Evolutionary conservation across 2,113 vertebrate species (phyloP).

Genomic region (Chloroceryle aenea): DNA sequence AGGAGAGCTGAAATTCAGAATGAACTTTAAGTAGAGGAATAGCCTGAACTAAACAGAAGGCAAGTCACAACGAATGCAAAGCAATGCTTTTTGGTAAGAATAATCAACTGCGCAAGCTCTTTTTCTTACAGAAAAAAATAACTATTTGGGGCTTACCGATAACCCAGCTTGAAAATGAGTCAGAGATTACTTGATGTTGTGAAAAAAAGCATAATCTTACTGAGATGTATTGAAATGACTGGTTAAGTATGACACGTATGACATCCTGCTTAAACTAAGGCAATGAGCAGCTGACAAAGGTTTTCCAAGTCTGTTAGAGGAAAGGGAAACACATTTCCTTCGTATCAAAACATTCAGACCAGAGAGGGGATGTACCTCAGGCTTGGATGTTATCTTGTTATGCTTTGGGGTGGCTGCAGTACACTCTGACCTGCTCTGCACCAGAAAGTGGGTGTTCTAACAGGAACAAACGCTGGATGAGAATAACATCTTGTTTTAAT

Average conservation of each 20-base stretch:
- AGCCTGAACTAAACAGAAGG: background rate
- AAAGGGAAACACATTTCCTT: background rate
- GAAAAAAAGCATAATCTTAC: background rate
- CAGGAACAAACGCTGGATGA: background rate
- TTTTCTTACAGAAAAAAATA: background rate
- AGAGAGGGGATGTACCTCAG: background rate
- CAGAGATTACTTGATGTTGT: background rate
- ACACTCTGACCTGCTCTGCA: background rate
- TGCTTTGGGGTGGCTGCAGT: background rate
- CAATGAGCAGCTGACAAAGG: background rate
- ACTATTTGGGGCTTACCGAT: background rate
- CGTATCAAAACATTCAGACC: background rate
- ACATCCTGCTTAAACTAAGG: background rate
- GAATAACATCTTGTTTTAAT: background rate
- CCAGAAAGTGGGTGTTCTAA: background rate
- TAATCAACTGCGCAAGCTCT: background rate
- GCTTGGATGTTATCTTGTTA: rapidly evolving
- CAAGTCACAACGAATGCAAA: background rate
- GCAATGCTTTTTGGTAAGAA: background rate
- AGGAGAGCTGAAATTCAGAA: background rate
- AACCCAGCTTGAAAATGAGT: background rate
- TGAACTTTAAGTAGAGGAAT: background rate
- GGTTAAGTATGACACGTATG: background rate
- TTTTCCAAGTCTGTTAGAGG: background rate
- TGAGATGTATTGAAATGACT: rapidly evolving